Percentiles rank a stretch among this genome's conserved stretches.
These are phyloP conservation scores for Allacma fusca DNA, from an alignment of 2,888 invertebrate genomes.

Conservation along the genomic window DNA sequence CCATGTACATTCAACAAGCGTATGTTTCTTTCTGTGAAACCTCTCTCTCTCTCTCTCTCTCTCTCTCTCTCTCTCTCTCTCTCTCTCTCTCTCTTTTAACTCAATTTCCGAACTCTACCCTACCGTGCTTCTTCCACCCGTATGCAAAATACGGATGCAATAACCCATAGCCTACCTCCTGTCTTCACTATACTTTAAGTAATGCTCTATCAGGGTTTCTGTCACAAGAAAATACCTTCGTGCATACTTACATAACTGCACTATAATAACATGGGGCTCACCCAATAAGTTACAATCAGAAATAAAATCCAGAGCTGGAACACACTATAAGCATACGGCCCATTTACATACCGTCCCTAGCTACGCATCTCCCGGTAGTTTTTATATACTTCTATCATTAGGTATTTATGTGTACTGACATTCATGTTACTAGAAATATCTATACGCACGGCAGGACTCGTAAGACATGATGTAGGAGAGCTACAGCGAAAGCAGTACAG, in stretches of 20 bases:
- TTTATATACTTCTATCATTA: too few species aligned
- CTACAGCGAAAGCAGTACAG: too few species aligned
- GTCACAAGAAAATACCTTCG: neutral
- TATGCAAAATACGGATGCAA: neutral
- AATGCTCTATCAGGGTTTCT: neutral
- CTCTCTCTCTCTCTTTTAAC: neutral
- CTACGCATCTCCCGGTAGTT: too few species aligned
- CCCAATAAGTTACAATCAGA: conserved; percentile 8
- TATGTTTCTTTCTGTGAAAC: conserved; percentile 8
- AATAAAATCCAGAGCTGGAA: neutral
- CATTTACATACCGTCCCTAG: too few species aligned
- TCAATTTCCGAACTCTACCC: conserved; percentile 6
- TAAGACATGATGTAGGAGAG: too few species aligned
- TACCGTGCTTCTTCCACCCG: neutral
- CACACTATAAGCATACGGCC: too few species aligned
- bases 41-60: conserved; percentile 19
- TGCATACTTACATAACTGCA: neutral
- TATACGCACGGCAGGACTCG: too few species aligned
- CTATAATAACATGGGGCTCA: neutral
- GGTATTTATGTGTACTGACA: too few species aligned
- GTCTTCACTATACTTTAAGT: neutral
- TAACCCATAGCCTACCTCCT: neutral
- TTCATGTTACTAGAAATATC: too few species aligned
- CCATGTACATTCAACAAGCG: conserved; percentile 9
- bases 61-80: neutral